Conservation (phyloP, 2,797 vertebrate genomes). For the Sternarchorhynchus goeldii region DNA sequence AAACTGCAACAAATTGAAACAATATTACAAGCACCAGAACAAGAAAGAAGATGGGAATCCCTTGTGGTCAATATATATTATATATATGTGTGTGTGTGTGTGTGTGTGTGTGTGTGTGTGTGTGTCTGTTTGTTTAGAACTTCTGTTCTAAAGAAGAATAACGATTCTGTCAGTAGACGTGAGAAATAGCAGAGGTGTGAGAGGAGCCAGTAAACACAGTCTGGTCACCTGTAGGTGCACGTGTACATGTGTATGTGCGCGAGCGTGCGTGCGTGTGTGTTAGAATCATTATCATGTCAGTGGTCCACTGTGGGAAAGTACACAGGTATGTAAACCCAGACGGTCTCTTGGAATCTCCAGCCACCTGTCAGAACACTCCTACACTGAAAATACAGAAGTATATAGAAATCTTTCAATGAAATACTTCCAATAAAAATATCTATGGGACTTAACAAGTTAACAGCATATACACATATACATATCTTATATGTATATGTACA, state of each 20-base stretch:
- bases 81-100: neutral
- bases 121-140: neutral
- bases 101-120: neutral
- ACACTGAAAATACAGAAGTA: neutral
- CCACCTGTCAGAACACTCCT: neutral
- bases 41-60: neutral
- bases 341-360: neutral
- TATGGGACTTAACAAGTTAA: neutral
- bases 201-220: conserved; percentile 37
- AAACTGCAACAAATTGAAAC: no score
- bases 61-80: neutral
- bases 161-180: conserved; percentile 21
- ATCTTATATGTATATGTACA: no score
- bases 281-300: neutral
- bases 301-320: neutral
- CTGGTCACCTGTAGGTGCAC: neutral
- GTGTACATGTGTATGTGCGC: neutral
- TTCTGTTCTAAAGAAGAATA: conserved; percentile 16
- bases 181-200: conserved; percentile 57
- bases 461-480: neutral
- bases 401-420: neutral
- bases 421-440: neutral
- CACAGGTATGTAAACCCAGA: neutral
- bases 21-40: neutral
- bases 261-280: neutral